Base-by-base conservation (phyloP, 2,797 vertebrate genomes). In the Capromys pilorides region DNA sequence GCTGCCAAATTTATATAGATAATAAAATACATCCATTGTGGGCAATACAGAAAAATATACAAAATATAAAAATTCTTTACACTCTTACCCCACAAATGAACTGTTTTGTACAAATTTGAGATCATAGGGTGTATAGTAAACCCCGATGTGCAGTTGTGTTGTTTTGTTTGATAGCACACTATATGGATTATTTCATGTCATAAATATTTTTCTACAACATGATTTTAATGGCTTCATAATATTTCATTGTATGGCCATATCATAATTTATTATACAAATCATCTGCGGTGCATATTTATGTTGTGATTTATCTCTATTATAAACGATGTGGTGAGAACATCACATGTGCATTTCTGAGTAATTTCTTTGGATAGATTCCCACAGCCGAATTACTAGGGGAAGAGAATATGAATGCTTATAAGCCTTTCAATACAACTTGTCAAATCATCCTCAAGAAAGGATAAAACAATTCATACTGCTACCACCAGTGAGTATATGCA, bases 191-290 rank as follows among this genome's bases (percentile, higher is more conserved):
- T 67, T 61, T 87, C 2, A 0, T 59, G 62, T 69, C 31, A 64
- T 91, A 90, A 91, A 62, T 92, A 69, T 62, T 82, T 79, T 73
- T 92, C 57, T 59, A 10, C 61, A 90, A 85, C 28, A 69, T 71
- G 67, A 79, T 96, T 95, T 94, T 95, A 96, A 91, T 94, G 78
- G 7, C 22, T 86, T 90, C 69, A n/a, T 95, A 92, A 93, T 94
- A 92, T 96, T 93, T 94, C 71, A 93, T 80, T 89, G 26, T 94
- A 79, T 51, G n/a, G 49, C 81, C 81, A 39, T 61, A 79, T 78
- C 69, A 75, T 85, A 87, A 94, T 94, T 95, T 88, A 82, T 82
- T 36, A 79, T 14, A 75, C 71, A 91, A 89, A 81, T 88, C 83
- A 89, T 71, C n/a, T 41, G 28, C 41, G 84, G 84, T 96, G 59